These are phyloP conservation scores for Ridgeia piscesae DNA, from an alignment of 1,140 invertebrate genomes.

Conservation along the genomic window DNA sequence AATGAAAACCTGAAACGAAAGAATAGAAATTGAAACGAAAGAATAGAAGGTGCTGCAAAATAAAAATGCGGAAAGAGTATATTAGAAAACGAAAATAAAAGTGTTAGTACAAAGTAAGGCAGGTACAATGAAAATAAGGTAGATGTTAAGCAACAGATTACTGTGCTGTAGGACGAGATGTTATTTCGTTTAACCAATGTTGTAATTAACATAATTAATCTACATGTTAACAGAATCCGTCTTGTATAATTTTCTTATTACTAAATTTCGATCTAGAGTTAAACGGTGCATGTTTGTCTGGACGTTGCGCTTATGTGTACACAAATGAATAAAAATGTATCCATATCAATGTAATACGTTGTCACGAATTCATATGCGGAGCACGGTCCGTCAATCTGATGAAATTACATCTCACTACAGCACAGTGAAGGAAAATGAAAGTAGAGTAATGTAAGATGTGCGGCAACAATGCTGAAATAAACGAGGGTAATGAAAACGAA, in stretches of 20 bases:
- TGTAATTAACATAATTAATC: neutral
- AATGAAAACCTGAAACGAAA: neutral
- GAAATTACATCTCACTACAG: neutral
- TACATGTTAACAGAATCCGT: neutral
- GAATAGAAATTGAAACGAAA: neutral
- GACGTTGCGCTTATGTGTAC: no score
- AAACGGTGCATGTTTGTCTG: neutral
- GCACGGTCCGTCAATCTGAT: no score
- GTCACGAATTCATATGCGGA: neutral
- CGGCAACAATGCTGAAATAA: conserved; percentile 16
- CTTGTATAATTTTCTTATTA: neutral
- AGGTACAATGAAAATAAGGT: neutral
- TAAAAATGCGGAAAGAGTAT: neutral
- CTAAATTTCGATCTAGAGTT: neutral
- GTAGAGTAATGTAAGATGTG: neutral
- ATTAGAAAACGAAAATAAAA: neutral
- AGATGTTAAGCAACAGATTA: neutral
- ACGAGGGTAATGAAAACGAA: neutral
- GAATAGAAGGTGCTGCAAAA: neutral
- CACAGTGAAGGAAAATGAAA: neutral
- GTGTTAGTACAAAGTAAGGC: neutral
- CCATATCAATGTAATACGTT: no score
- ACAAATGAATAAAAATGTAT: no score
- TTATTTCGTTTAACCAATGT: neutral
- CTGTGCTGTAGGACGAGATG: neutral